phyloP scores from a whole-genome alignment of 2,888 invertebrate species.

The Ochropacha duplaris region DNA sequence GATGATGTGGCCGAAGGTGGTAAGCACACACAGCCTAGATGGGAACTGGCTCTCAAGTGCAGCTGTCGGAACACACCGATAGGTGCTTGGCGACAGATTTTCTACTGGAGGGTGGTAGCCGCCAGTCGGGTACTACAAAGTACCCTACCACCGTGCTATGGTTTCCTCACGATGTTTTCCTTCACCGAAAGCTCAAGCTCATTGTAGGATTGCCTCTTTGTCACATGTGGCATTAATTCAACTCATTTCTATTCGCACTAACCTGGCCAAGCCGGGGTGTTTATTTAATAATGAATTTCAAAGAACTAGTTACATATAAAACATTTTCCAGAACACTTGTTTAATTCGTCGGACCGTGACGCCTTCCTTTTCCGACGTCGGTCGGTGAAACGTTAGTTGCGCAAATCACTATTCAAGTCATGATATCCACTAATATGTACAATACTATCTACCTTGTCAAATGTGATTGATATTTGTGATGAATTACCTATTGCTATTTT shows the following conservation, averaged over 20 bases:
- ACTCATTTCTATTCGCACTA: not conserved
- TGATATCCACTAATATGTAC: conserved; percentile 30
- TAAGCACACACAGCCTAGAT: too few relatives aligned
- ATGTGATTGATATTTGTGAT: not conserved
- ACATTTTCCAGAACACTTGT: conserved; percentile 49
- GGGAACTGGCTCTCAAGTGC: too few relatives aligned
- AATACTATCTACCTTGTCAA: conserved; percentile 5
- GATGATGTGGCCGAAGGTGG: too few relatives aligned
- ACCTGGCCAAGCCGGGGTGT: not conserved
- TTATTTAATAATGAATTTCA: conserved; percentile 7
- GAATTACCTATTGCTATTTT: not conserved
- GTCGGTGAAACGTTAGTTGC: conserved; percentile 73
- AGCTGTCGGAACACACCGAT: too few relatives aligned
- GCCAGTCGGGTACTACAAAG: too few relatives aligned
- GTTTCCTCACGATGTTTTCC: too few relatives aligned
- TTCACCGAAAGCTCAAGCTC: too few relatives aligned
- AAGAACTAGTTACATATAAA: conserved; percentile 19
- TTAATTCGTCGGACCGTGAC: conserved; percentile 57
- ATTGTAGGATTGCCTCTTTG: too few relatives aligned
- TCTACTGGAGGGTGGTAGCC: too few relatives aligned
- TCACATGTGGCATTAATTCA: too few relatives aligned
- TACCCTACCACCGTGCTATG: too few relatives aligned
- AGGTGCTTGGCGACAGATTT: too few relatives aligned
- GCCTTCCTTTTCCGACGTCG: conserved; percentile 75
- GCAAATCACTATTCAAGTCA: conserved; percentile 53